Evolutionary conservation across 2,113 vertebrate species (phyloP).

Genomic region (Azemiops feae): DNA sequence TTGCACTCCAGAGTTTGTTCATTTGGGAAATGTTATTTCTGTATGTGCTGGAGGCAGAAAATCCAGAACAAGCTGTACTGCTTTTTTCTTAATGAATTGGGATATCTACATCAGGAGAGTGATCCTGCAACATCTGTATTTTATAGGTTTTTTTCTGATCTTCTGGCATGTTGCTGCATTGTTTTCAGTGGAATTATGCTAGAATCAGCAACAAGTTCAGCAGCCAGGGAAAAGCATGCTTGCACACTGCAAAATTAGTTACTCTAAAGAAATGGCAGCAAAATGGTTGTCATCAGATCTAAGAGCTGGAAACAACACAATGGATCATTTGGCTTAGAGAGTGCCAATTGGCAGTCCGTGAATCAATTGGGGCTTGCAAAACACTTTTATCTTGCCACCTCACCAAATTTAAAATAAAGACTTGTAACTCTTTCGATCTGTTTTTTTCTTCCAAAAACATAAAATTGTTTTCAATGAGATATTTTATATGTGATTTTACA

Average conservation of each 20-base stretch:
- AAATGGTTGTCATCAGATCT: conserved; percentile 18
- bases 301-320: neutral
- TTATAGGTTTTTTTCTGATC: neutral
- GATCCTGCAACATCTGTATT: conserved; percentile 11
- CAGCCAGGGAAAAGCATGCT: neutral
- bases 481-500: neutral
- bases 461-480: neutral
- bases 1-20: neutral
- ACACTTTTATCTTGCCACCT: neutral
- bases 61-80: neutral
- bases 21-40: neutral
- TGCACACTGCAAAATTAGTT: conserved; percentile 7
- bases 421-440: neutral
- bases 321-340: neutral
- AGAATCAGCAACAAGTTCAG: conserved; percentile 7
- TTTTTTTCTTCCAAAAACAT: neutral
- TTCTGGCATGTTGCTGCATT: neutral
- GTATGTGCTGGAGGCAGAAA: neutral
- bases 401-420: neutral
- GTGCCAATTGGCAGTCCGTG: neutral
- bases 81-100: neutral
- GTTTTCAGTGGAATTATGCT: conserved; percentile 12
- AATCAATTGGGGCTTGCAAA: neutral
- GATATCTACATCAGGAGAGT: neutral
- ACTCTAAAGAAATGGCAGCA: conserved; percentile 2